These are phyloP conservation scores for Chloroclystis v-ata DNA, from an alignment of 2,888 invertebrate species.

Conservation along the genomic window DNA sequence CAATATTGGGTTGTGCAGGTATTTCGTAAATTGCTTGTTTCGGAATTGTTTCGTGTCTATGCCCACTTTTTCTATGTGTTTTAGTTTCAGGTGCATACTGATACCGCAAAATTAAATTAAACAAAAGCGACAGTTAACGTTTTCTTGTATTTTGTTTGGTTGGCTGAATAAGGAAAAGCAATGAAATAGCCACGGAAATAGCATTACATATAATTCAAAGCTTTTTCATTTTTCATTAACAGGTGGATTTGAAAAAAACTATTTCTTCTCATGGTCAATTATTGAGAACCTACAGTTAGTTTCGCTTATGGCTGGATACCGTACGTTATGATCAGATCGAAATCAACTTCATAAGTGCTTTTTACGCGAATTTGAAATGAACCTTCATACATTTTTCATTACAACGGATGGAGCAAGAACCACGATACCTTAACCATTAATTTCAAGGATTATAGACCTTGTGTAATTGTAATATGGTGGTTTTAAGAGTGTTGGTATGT, in stretches of 20 bases:
- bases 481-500: conserved; percentile 24
- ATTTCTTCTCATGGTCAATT: not conserved
- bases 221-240: too few species aligned
- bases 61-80: not conserved
- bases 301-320: conserved; percentile 31
- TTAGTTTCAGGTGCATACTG: not conserved
- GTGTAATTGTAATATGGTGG: conserved; percentile 14
- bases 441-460: conserved; percentile 23
- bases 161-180: too few species aligned
- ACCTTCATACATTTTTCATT: conserved; percentile 74
- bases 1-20: conserved; percentile 29
- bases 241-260: too few species aligned
- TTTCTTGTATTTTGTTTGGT: too few species aligned
- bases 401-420: conserved; percentile 43
- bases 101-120: not conserved
- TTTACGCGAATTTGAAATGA: conserved; percentile 60
- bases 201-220: too few species aligned
- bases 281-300: conserved; percentile 13
- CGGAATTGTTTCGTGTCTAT: conserved; percentile 7
- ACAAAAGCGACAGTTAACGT: too few species aligned
- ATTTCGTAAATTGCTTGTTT: conserved; percentile 22
- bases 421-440: conserved; percentile 23
- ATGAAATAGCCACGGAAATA: too few species aligned
- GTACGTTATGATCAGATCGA: conserved; percentile 68
- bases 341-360: conserved; percentile 58